phyloP scores from a whole-genome alignment of 2,797 vertebrate species.

The Gephyroberyx darwinii region DNA sequence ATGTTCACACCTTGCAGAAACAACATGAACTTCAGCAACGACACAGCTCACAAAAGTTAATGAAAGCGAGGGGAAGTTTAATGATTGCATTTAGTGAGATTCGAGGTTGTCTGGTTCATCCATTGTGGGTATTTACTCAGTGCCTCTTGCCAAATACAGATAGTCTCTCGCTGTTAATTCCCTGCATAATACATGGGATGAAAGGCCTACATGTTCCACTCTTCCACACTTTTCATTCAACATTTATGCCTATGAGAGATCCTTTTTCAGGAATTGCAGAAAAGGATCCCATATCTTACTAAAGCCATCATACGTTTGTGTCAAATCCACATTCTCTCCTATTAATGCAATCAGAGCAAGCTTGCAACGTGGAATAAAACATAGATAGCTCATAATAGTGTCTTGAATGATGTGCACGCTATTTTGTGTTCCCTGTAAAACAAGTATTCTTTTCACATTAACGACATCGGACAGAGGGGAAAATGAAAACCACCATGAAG shows the following conservation, averaged over 20 bases:
- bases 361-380: conserved; percentile 13
- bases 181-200: conserved; percentile 64
- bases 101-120: conserved; percentile 56
- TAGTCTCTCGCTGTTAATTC: conserved; percentile 65
- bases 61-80: conserved; percentile 49
- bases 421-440: conserved; percentile 21
- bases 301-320: conserved; percentile 42
- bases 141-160: conserved; percentile 66
- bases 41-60: conserved; percentile 32
- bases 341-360: too few relatives aligned
- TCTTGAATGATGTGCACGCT: not conserved
- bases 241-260: conserved; percentile 52
- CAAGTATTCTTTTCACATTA: conserved; percentile 28
- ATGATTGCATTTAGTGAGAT: conserved; percentile 56
- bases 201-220: conserved; percentile 65
- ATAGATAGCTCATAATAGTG: too few relatives aligned
- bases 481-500: conserved; percentile 49
- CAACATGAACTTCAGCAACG: conserved; percentile 19
- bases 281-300: conserved; percentile 26
- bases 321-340: too few relatives aligned
- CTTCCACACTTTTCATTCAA: conserved; percentile 64
- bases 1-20: not conserved
- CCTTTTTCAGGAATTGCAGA: conserved; percentile 54
- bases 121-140: conserved; percentile 63
- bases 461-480: conserved; percentile 44